These are phyloP conservation scores for Panulirus ornatus DNA, from an alignment of 1,140 invertebrate genomes.

Conservation along the genomic window DNA sequence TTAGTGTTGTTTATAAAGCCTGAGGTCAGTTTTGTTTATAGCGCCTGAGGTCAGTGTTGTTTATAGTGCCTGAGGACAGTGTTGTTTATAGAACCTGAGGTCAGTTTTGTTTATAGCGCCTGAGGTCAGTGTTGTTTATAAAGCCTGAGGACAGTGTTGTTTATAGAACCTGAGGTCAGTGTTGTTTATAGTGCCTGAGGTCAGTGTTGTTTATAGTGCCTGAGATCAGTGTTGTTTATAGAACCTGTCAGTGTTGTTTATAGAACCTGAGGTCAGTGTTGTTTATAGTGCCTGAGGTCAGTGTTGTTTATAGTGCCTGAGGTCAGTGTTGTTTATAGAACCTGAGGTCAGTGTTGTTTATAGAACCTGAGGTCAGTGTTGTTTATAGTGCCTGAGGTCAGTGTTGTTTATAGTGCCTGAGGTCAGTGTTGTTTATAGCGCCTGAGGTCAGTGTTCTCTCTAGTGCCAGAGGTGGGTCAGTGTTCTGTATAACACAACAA, in stretches of 20 bases:
- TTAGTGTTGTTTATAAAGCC: background rate
- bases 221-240: background rate
- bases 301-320: background rate
- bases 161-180: background rate
- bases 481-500: background rate
- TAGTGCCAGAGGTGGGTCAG: background rate
- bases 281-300: background rate
- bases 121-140: background rate
- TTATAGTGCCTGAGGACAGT: background rate
- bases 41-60: background rate
- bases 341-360: background rate
- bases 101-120: slow-evolving; percentile 29
- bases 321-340: slow-evolving; percentile 25
- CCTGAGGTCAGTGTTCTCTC: background rate
- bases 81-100: background rate
- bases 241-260: slow-evolving; percentile 38
- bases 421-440: background rate
- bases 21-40: slow-evolving; percentile 35
- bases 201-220: background rate
- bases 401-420: slow-evolving; percentile 27
- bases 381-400: background rate
- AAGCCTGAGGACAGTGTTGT: background rate
- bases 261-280: background rate
- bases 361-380: background rate
- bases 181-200: slow-evolving; percentile 25